Percentiles rank a stretch among this genome's conserved stretches.
phyloP scores from a whole-genome alignment of 2,113 vertebrate genomes.

The Hemicordylus capensis region DNA sequence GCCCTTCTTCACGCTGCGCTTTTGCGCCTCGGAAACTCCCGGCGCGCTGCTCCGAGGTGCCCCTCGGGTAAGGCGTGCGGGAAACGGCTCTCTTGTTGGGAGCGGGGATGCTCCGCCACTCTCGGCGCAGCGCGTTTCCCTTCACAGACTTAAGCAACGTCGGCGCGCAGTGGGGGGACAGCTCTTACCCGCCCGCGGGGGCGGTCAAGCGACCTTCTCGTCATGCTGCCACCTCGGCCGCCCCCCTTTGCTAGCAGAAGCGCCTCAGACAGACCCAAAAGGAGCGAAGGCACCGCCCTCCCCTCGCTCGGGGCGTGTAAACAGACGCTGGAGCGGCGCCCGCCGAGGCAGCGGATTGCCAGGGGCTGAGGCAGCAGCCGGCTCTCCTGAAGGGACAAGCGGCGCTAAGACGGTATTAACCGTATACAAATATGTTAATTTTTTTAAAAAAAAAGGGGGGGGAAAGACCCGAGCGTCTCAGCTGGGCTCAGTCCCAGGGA shows the following conservation, averaged over 20 bases:
- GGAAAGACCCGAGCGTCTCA: no score
- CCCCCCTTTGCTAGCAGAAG: neutral
- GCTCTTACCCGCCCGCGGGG: no score
- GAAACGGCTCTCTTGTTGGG: no score
- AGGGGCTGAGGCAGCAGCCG: neutral
- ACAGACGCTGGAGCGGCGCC: neutral
- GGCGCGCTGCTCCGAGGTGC: neutral
- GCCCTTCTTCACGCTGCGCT: neutral
- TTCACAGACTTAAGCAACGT: neutral
- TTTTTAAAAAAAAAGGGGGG: no score
- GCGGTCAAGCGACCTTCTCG: neutral
- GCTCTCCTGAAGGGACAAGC: neutral
- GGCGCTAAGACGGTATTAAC: no score
- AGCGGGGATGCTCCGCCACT: no score
- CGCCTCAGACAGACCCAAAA: neutral
- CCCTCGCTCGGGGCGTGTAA: neutral
- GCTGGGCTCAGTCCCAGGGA: no score
- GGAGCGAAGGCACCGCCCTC: slow-evolving; percentile 15
- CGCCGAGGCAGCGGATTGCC: neutral
- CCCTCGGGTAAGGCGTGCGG: neutral
- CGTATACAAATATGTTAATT: no score
- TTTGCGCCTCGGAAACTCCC: neutral
- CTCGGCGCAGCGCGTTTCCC: neutral
- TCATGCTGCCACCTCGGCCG: neutral
- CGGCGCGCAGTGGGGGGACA: neutral